Evolutionary conservation across 2,888 invertebrate species (phyloP).

Genomic region (Atrina japonica): DNA sequence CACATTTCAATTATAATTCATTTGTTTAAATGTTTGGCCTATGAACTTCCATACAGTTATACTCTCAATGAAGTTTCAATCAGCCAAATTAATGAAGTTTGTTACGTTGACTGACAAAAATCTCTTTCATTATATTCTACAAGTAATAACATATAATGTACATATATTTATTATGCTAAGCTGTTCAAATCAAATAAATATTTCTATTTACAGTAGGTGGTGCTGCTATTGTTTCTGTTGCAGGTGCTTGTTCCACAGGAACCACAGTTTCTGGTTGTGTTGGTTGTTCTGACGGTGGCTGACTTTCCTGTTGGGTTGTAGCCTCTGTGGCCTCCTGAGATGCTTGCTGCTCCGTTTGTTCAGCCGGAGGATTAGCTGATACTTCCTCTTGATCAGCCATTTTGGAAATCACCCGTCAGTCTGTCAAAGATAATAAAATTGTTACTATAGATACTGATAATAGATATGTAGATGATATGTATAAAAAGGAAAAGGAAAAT

Average conservation of each 20-base stretch:
- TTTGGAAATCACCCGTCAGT: neutral
- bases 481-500: too few relatives aligned
- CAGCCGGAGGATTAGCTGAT: slow-evolving; percentile 15
- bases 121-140: too few relatives aligned
- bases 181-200: too few relatives aligned
- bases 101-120: neutral
- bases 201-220: slow-evolving; percentile 12
- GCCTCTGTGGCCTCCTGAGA: slow-evolving; percentile 18
- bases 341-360: slow-evolving; percentile 28
- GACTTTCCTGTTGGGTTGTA: slow-evolving; percentile 9
- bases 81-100: neutral
- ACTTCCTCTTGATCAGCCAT: slow-evolving; percentile 47
- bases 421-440: too few relatives aligned
- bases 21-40: neutral
- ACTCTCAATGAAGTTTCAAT: neutral
- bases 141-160: too few relatives aligned
- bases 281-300: neutral
- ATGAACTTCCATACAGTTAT: neutral
- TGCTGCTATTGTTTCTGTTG: slow-evolving; percentile 4
- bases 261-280: slow-evolving; percentile 8
- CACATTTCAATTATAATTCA: neutral
- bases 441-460: too few relatives aligned
- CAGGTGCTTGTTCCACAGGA: too few relatives aligned
- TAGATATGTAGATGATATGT: too few relatives aligned
- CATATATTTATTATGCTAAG: too few relatives aligned